These are phyloP conservation scores for Hydropsyche tenuis DNA, from an alignment of 1,140 invertebrate species.

Conservation along the genomic window DNA sequence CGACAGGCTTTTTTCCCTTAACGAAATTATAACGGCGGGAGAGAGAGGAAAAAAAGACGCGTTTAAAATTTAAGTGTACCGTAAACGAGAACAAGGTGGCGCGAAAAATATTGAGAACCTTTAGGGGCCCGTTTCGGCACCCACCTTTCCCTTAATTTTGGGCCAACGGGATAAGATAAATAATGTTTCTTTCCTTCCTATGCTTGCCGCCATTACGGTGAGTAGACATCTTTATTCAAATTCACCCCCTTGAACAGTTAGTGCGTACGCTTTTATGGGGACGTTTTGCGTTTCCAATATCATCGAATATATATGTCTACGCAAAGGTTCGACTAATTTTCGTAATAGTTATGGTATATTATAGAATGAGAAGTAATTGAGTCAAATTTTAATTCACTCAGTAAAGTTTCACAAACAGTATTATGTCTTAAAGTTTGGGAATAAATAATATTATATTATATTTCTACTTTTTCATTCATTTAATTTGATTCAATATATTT, in stretches of 20 bases:
- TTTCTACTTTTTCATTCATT: too few relatives aligned
- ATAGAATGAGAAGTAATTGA: too few relatives aligned
- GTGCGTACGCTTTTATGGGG: background rate
- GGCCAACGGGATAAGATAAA: slow-evolving; percentile 41
- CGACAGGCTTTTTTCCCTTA: background rate
- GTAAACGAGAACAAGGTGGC: slow-evolving; percentile 25
- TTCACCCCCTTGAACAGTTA: slow-evolving; percentile 33
- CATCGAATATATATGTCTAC: too few relatives aligned
- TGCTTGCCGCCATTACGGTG: slow-evolving; percentile 32
- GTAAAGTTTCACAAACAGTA: too few relatives aligned
- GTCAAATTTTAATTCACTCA: too few relatives aligned
- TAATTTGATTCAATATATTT: too few relatives aligned
- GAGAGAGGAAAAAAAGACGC: slow-evolving; percentile 8
- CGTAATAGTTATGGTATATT: too few relatives aligned
- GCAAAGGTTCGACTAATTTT: too few relatives aligned
- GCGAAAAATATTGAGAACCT: slow-evolving; percentile 28
- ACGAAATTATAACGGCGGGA: slow-evolving; percentile 22
- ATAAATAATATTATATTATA: too few relatives aligned
- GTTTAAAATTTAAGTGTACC: slow-evolving; percentile 26
- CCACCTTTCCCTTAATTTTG: slow-evolving; percentile 29
- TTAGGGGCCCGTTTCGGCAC: background rate
- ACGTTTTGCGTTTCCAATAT: too few relatives aligned
- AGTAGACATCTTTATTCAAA: slow-evolving; percentile 42
- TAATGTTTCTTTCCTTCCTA: slow-evolving; percentile 43
- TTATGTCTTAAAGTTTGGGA: too few relatives aligned